Conservation (phyloP, 2,113 vertebrate species). For the Turdus rufiventris region DNA sequence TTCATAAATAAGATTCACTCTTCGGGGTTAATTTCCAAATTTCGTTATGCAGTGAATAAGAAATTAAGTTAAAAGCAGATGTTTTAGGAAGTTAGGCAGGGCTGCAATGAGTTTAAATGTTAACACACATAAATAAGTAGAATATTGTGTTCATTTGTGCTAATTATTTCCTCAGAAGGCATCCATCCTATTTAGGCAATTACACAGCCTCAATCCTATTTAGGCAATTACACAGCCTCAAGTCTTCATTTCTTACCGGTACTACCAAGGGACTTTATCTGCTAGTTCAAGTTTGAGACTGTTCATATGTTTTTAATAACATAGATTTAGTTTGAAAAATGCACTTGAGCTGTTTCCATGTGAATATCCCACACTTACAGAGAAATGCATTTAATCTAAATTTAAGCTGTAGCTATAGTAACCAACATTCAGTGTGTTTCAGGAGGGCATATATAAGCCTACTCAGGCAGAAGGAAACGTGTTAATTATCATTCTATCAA, state of each 20-base stretch:
- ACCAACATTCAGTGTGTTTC: conserved; percentile 53
- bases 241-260: not conserved
- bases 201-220: conserved; percentile 43
- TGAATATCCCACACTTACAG: conserved; percentile 36
- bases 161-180: conserved; percentile 47
- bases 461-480: conserved; percentile 49
- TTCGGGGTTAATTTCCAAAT: conserved; percentile 4
- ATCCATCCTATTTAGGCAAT: conserved; percentile 42
- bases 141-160: conserved; percentile 39
- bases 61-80: conserved; percentile 27
- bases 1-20: conserved; percentile 3
- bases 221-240: conserved; percentile 48
- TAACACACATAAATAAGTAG: conserved; percentile 40
- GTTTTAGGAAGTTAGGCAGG: conserved; percentile 1
- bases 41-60: not conserved
- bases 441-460: conserved; percentile 47
- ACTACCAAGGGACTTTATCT: not conserved
- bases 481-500: conserved; percentile 59
- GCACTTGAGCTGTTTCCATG: conserved; percentile 57
- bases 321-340: conserved; percentile 50
- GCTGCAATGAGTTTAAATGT: conserved; percentile 23
- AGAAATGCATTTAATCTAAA: conserved; percentile 66
- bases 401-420: conserved; percentile 74
- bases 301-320: conserved; percentile 57
- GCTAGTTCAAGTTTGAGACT: not conserved